Conservation (phyloP, 2,888 invertebrate species). For the Drosophila recens region DNA sequence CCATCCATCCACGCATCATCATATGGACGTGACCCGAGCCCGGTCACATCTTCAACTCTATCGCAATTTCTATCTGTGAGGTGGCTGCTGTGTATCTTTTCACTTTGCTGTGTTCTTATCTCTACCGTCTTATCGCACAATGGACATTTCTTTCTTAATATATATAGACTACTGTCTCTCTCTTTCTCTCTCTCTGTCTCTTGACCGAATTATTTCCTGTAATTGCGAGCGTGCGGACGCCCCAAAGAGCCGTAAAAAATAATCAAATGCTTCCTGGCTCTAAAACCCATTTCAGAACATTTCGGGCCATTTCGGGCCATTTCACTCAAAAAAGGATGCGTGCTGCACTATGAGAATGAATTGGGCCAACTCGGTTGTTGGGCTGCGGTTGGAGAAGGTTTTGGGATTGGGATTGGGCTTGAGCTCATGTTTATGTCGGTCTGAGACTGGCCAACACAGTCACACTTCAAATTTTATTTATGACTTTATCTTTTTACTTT, state of each 20-base stretch:
- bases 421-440: constrained; percentile 14
- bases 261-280: constrained; percentile 77
- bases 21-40: constrained; percentile 71
- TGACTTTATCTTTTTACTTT: constrained; percentile 76
- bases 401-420: constrained; percentile 10
- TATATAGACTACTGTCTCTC: constrained; percentile 8
- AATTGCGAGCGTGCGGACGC: constrained; percentile 70
- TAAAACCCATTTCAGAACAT: constrained; percentile 65
- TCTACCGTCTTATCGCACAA: constrained; percentile 59
- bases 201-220: constrained; percentile 80
- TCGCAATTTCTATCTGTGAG: constrained; percentile 49
- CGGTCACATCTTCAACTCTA: constrained; percentile 48
- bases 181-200: constrained; percentile 14
- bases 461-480: constrained; percentile 78
- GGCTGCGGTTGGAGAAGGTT: neutral
- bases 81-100: constrained; percentile 68
- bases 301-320: constrained; percentile 52
- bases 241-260: constrained; percentile 72
- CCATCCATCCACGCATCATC: constrained; percentile 32
- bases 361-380: constrained; percentile 51
- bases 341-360: constrained; percentile 72
- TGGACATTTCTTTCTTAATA: constrained; percentile 55
- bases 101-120: constrained; percentile 66
- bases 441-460: constrained; percentile 42
- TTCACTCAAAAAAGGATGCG: constrained; percentile 74